A percentile compares a stretch with the other conserved stretches of the same genome.
Evolutionary conservation across 2,797 vertebrate genomes (phyloP).

Genomic region (Perodicticus potto): DNA sequence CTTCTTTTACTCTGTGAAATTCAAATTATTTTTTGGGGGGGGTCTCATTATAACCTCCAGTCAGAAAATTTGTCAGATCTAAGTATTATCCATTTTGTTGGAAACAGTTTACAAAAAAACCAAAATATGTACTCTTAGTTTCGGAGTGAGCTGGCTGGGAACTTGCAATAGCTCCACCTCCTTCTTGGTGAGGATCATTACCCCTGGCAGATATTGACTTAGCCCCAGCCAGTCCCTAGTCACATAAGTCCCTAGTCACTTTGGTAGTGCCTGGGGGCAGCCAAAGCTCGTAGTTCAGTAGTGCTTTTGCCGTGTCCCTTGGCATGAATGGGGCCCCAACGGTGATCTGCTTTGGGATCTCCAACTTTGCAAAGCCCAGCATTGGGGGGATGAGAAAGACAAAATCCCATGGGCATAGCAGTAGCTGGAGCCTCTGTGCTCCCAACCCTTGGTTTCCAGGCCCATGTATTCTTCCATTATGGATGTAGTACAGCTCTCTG

Average conservation of each 20-base stretch:
- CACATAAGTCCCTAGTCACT: too few species aligned
- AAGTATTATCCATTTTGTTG: not conserved
- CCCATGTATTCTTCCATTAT: not conserved
- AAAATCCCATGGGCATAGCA: not conserved
- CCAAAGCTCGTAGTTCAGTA: not conserved
- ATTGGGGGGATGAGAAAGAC: not conserved
- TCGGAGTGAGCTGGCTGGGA: not conserved
- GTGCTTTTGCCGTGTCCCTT: not conserved
- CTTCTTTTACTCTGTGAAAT: not conserved
- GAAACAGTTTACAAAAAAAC: constrained; percentile 1
- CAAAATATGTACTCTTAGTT: not conserved
- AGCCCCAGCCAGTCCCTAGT: not conserved
- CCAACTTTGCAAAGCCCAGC: not conserved
- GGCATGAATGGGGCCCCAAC: not conserved
- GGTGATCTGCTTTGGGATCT: not conserved
- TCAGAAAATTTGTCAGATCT: not conserved
- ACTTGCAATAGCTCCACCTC: not conserved
- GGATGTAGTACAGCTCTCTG: not conserved
- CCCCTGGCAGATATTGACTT: not conserved
- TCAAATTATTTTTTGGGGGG: not conserved
- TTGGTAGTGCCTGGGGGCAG: too few species aligned
- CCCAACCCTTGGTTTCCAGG: not conserved
- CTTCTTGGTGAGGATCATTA: not conserved
- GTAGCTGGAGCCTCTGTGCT: too few species aligned
- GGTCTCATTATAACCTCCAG: not conserved